phyloP scores from a whole-genome alignment of 2,888 invertebrate genomes.

The Schizotus pectinicornis region DNA sequence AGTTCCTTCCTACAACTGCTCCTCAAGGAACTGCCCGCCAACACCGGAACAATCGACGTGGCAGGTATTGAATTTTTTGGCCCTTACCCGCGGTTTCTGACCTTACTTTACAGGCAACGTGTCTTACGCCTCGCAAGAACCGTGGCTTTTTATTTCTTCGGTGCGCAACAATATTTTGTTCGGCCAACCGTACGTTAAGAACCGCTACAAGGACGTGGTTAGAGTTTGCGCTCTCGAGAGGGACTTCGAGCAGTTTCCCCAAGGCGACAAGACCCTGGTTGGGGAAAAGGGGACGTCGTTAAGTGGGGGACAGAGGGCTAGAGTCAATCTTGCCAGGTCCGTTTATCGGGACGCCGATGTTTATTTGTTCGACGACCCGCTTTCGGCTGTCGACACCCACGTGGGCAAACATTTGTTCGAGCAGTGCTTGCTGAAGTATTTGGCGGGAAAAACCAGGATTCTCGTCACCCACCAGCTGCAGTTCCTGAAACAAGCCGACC shows the following conservation, averaged over 20 bases:
- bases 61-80: constrained; percentile 73
- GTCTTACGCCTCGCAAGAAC: constrained; percentile 79
- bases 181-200: constrained; percentile 68
- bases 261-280: constrained; percentile 76
- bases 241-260: constrained; percentile 75
- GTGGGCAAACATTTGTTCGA: constrained; percentile 79
- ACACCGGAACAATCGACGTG: constrained; percentile 66
- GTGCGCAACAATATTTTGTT: constrained; percentile 83
- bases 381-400: constrained; percentile 80
- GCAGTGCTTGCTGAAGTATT: constrained; percentile 68
- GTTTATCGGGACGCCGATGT: constrained; percentile 79
- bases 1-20: constrained; percentile 72
- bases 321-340: constrained; percentile 78
- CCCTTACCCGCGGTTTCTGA: too few species aligned
- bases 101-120: constrained; percentile 61
- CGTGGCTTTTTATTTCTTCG: constrained; percentile 78
- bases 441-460: constrained; percentile 71
- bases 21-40: constrained; percentile 72
- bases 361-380: constrained; percentile 80
- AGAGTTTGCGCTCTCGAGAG: constrained; percentile 69
- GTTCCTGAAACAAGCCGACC: constrained; percentile 71
- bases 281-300: constrained; percentile 80
- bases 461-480: constrained; percentile 88
- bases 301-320: constrained; percentile 82
- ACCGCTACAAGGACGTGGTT: constrained; percentile 60